phyloP scores from a whole-genome alignment of 30 jellyfish, hydroid and myxozoan species.

The Catostylus mosaicus region DNA sequence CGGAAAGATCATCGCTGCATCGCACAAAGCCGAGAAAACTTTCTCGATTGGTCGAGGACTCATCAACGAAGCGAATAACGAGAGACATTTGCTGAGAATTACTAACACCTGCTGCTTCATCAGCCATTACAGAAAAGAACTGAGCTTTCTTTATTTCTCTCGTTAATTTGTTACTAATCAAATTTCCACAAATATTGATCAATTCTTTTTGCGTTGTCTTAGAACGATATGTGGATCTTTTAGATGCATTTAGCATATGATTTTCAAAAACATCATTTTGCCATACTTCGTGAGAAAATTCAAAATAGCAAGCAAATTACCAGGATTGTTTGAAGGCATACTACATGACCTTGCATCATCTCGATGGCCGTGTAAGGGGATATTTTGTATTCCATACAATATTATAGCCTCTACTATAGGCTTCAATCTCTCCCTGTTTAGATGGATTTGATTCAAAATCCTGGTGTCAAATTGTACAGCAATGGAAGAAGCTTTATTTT shows the following conservation, averaged over 20 bases:
- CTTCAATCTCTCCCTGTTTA: no score
- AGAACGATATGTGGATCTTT: constrained; percentile 36
- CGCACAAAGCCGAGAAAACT: constrained; percentile 42
- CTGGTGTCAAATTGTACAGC: no score
- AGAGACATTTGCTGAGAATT: constrained; percentile 42
- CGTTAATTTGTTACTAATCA: not conserved
- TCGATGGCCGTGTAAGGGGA: no score
- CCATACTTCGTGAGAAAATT: no score
- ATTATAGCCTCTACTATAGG: no score
- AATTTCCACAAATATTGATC: constrained; percentile 29
- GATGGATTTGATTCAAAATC: no score
- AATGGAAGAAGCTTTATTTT: no score
- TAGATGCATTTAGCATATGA: constrained; percentile 1
- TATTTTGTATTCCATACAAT: no score
- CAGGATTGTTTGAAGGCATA: no score
- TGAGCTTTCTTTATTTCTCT: constrained; percentile 34
- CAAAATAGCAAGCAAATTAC: no score
- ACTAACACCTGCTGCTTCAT: constrained; percentile 56
- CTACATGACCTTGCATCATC: no score
- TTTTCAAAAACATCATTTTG: constrained; percentile 18
- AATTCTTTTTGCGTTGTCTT: constrained; percentile 8
- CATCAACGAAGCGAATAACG: constrained; percentile 21
- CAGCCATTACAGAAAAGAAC: constrained; percentile 60
- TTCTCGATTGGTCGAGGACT: constrained; percentile 26
- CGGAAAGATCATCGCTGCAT: constrained; percentile 54